Evolutionary conservation across 1,140 invertebrate genomes (phyloP), one percentile per base, ranked within the genome.

Genomic region (Drosophila serrata): DNA sequence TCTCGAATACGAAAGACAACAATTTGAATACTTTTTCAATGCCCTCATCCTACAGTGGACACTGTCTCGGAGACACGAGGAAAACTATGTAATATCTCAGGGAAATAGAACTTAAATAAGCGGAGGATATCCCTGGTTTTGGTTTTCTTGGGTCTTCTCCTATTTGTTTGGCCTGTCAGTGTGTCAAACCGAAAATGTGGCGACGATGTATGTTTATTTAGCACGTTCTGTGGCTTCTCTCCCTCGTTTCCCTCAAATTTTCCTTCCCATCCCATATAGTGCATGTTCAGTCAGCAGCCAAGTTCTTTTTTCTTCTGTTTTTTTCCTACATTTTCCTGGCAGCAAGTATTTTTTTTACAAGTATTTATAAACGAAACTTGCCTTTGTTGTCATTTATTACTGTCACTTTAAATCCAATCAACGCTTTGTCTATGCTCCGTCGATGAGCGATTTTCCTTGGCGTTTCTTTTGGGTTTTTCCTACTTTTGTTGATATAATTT

Each of bases 331-430:
- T 53, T 57, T 72, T 29, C 43, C 51, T 17, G 11, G 33, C n/a
- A n/a, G 35, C 19, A 58, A 35, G 39, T 57, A 49, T 72, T 72
- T 58, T 58, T 40, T 49, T 31, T 48, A 57, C 22, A 12, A 72
- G 68, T 68, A 68, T 68, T 68, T 68, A 42, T 68, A 68, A 67
- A 51, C 19, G 64, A 35, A 72, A 58, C 68, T 72, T 72, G 68
- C 68, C 68, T 72, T 72, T 72, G 51, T 72, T 72, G 68, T 72
- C 68, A 72, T 72, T 72, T 72, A 72, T 72, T 72, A 72, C 68
- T 72, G 68, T 72, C 68, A 72, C 68, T 72, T 72, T 72, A 72
- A 72, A 72, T 72, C 68, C 65, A 72, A 72, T 72, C 68, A 72
- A 72, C 68, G 68, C 68, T 72, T 72, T 59, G 65, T 72, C 68